phyloP scores from a whole-genome alignment of 1,140 invertebrate genomes.

The Aphaenogaster rudis region DNA sequence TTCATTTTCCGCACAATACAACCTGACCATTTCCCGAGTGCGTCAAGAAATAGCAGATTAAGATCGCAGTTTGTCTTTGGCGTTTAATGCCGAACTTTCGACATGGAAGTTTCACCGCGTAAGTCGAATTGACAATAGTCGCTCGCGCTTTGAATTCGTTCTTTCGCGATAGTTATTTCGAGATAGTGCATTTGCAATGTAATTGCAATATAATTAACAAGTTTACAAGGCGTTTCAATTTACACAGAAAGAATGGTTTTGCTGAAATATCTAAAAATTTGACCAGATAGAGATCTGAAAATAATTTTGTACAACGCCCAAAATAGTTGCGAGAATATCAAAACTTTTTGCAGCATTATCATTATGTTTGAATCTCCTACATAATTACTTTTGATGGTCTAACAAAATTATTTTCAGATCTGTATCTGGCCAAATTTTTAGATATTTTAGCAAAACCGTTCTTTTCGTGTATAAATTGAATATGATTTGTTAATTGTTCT shows the following conservation, averaged over 20 bases:
- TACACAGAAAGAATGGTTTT: too few relatives aligned
- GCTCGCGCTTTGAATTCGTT: slow-evolving; percentile 14
- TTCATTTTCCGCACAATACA: neutral
- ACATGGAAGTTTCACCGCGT: slow-evolving; percentile 4
- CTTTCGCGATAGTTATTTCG: neutral
- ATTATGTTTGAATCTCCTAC: too few relatives aligned
- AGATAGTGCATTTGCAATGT: neutral
- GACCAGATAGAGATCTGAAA: too few relatives aligned
- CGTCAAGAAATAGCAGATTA: slow-evolving; percentile 45
- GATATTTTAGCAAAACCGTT: too few relatives aligned
- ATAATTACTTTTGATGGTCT: too few relatives aligned
- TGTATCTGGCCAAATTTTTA: too few relatives aligned
- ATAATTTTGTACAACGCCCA: too few relatives aligned
- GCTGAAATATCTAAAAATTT: too few relatives aligned
- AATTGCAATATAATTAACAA: neutral
- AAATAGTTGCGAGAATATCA: too few relatives aligned
- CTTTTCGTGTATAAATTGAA: neutral
- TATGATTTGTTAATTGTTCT: neutral
- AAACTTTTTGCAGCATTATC: too few relatives aligned
- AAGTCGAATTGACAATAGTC: slow-evolving; percentile 32
- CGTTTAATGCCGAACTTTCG: slow-evolving; percentile 31
- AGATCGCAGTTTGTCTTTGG: slow-evolving; percentile 58
- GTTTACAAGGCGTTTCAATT: neutral
- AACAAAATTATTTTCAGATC: too few relatives aligned
- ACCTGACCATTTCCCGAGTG: slow-evolving; percentile 23